phyloP scores from a whole-genome alignment of 2,888 invertebrate species.

The Polyommatus icarus region DNA sequence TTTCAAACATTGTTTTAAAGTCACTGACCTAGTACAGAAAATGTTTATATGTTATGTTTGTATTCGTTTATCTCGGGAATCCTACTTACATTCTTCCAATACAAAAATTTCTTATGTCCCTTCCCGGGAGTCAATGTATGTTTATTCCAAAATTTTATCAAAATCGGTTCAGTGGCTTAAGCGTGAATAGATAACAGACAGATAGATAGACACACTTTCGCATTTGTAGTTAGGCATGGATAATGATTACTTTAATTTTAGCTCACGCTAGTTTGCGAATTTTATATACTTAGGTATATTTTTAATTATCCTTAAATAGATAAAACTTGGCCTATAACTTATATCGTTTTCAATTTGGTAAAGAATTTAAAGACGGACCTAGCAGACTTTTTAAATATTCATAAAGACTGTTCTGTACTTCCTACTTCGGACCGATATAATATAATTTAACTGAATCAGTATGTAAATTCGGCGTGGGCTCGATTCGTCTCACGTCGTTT shows the following conservation, averaged over 20 bases:
- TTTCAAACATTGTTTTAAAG: neutral
- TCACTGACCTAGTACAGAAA: neutral
- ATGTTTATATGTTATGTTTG: neutral
- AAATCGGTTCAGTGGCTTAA: no score
- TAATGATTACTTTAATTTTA: no score
- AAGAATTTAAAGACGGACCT: constrained; percentile 16
- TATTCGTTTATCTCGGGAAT: no score
- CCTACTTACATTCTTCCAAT: no score
- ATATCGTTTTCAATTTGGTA: neutral
- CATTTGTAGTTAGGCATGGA: no score
- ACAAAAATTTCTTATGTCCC: no score
- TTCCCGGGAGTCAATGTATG: no score
- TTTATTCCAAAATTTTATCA: no score
- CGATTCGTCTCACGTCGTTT: neutral
- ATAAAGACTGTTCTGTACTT: constrained; percentile 6
- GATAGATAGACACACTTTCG: no score
- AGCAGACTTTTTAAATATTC: constrained; percentile 4
- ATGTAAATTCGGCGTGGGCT: constrained; percentile 15
- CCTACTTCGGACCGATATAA: neutral
- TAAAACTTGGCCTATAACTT: neutral
- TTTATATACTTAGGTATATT: neutral
- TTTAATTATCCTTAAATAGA: neutral
- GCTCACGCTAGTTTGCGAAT: neutral
- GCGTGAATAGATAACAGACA: no score
- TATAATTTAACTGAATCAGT: neutral